phyloP scores from a whole-genome alignment of 2,113 vertebrate genomes.

The Penelope pileata region DNA sequence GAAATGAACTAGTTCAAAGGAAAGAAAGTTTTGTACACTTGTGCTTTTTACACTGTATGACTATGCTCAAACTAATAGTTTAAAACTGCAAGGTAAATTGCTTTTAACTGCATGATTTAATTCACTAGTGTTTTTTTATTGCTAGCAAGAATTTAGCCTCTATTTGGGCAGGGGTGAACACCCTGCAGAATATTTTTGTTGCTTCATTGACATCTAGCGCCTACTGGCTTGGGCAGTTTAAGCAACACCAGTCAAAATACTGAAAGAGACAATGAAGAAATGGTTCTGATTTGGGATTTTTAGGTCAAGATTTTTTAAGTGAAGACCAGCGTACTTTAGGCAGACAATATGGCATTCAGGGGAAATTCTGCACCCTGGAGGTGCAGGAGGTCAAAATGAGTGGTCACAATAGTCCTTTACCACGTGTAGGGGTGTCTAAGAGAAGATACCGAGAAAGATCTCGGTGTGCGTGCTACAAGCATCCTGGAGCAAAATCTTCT shows the following conservation, averaged over 20 bases:
- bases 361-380: neutral
- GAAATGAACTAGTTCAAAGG: neutral
- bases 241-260: neutral
- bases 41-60: neutral
- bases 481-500: neutral
- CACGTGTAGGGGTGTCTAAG: neutral
- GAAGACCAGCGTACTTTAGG: neutral
- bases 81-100: neutral
- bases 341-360: neutral
- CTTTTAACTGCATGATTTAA: neutral
- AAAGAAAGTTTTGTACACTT: neutral
- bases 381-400: neutral
- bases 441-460: neutral
- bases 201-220: neutral
- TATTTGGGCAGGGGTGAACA: neutral
- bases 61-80: neutral
- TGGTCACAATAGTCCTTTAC: neutral
- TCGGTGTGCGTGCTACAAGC: neutral
- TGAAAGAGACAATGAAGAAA: neutral
- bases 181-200: neutral
- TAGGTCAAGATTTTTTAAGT: neutral
- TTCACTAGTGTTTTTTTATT: neutral
- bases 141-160: neutral
- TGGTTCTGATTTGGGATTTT: neutral
- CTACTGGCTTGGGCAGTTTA: neutral